phyloP scores from a whole-genome alignment of 2,797 vertebrate genomes.

The Nasua narica region DNA sequence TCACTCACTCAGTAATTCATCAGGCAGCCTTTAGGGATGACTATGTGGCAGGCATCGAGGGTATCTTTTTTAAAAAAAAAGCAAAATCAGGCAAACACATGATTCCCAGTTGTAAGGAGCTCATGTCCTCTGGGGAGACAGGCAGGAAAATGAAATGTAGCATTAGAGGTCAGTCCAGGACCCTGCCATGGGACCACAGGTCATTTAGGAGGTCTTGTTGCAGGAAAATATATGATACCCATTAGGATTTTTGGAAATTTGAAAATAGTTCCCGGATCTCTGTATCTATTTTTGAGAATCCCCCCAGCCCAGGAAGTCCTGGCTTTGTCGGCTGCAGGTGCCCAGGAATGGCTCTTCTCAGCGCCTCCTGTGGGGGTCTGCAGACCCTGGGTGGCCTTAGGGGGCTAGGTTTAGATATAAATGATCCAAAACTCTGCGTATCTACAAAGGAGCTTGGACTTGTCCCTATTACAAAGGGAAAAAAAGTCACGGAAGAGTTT shows the following conservation, averaged over 20 bases:
- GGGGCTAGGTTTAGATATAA: not conserved
- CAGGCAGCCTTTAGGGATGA: not conserved
- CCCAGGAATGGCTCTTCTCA: not conserved
- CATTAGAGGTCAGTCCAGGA: not conserved
- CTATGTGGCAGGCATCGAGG: not conserved
- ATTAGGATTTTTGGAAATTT: not conserved
- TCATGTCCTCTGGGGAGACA: not conserved
- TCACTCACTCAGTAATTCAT: not conserved
- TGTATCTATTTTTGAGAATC: not conserved
- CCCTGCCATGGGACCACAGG: not conserved
- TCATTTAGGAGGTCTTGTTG: not conserved
- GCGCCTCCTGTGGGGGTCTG: not conserved
- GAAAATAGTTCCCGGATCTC: not conserved
- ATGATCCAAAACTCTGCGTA: not conserved
- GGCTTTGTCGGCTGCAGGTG: not conserved
- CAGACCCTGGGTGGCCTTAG: not conserved
- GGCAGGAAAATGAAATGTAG: not conserved
- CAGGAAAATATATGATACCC: not conserved
- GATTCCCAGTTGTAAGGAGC: not conserved
- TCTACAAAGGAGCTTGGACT: not conserved
- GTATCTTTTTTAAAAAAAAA: not conserved
- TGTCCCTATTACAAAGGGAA: not conserved
- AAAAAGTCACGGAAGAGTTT: not conserved
- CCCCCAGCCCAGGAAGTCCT: not conserved
- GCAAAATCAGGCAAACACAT: not conserved